Evolutionary conservation across 2,797 vertebrate species (phyloP), one percentile per base, ranked within the genome.

Genomic region (Sandelia bainsii): DNA sequence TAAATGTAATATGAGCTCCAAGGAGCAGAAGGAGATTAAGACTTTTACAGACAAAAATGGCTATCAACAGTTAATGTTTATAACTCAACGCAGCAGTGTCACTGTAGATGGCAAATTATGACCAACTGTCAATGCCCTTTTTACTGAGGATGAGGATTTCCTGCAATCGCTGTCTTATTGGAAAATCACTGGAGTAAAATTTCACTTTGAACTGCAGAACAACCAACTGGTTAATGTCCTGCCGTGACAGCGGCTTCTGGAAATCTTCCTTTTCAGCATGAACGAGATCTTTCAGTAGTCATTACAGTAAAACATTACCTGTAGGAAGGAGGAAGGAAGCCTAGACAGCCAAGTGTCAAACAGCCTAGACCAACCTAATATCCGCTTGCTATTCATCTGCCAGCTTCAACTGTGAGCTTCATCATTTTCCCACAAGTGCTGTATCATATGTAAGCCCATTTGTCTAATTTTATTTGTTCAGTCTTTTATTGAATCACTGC

Each of bases 1-100:
- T 77, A 65, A 48, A 75, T 68, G 84, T 84, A 91, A 93, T 46
- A 19, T 72, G 85, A 92, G 81, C 84, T 71, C 75, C 52, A 34
- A 10, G 8, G 8, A 34, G 53, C 51, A 71, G 54, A 68, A 67
- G 57, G 69, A 82, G 77, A 90, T 88, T 76, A 87, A 81, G 77
- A 70, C 67, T 57, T 83, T 78, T 48, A 37, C 71, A 82, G 79
- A 88, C 76, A 87, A 81, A 84, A 72, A 74, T 46, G 64, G 61
- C 74, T 60, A 78, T 92, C 79, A 79, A 59, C 85, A 72, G 71
- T 68, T 79, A 77, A 85, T 79, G 63, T 82, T 48, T 42, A 27
- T 54, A 85, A 76, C 69, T 91, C 84, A 85, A 67, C 81, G 59
- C 80, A 80, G 64, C 63, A 59, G 57, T 62, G 78, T 80, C 65